Percentiles rank a stretch among this genome's conserved stretches.
phyloP scores from a whole-genome alignment of 2,888 invertebrate species.

The Acanthosepion lycidas region DNA sequence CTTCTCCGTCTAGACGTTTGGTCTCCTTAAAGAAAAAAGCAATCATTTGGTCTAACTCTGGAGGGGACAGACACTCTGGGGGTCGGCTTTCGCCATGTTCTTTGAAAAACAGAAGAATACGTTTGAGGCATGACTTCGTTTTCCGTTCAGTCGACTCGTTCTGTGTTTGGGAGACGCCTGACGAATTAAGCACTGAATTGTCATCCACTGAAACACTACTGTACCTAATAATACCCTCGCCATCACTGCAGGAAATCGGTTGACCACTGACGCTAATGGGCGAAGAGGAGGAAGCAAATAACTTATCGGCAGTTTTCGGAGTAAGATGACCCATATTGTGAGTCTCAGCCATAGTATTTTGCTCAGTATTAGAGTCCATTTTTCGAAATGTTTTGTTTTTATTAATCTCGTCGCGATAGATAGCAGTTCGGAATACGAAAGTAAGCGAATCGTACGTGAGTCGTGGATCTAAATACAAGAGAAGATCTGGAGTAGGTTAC shows the following conservation, averaged over 20 bases:
- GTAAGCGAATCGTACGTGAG: not conserved
- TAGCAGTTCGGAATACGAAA: not conserved
- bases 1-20: not conserved
- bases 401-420: not conserved
- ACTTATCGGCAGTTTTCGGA: not conserved
- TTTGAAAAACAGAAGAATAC: not conserved
- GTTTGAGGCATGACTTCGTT: not conserved
- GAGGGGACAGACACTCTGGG: not conserved
- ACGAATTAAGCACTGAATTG: not conserved
- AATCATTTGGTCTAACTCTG: not conserved
- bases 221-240: not conserved
- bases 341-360: not conserved
- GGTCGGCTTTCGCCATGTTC: not conserved
- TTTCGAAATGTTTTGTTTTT: not conserved
- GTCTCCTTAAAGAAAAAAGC: conserved; percentile 7
- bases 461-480: not conserved
- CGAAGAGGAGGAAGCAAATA: not conserved
- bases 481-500: not conserved
- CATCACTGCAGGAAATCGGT: not conserved
- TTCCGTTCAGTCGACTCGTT: not conserved
- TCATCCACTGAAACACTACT: not conserved
- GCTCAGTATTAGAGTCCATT: not conserved
- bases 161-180: not conserved
- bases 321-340: not conserved
- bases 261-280: not conserved